Evolutionary conservation across 2,113 vertebrate genomes (phyloP).

Genomic region (Tetraodon nigroviridis): DNA sequence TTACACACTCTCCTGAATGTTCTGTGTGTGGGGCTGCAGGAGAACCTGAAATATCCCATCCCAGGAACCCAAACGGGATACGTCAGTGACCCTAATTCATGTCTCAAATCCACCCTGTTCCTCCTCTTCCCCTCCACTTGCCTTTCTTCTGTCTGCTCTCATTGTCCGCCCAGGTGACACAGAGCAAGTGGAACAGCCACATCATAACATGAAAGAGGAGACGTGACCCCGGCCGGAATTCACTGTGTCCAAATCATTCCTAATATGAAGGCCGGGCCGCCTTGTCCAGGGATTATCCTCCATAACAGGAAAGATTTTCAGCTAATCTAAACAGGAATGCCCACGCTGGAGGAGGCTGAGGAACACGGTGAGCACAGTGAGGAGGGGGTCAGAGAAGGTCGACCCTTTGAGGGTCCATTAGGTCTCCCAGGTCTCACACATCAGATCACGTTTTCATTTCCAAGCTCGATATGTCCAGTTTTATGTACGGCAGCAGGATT

Average conservation of each 20-base stretch:
- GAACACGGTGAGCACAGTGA: conserved; percentile 57
- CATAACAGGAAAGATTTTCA: conserved; percentile 73
- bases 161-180: conserved; percentile 30
- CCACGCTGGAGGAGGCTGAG: conserved; percentile 63
- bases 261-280: conserved; percentile 59
- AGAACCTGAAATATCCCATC: conserved; percentile 52
- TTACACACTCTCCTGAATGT: conserved; percentile 39
- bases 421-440: too few relatives aligned
- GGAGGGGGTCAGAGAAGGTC: too few relatives aligned
- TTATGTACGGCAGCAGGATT: too few relatives aligned
- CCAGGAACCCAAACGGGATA: conserved; percentile 33
- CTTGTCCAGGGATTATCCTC: conserved; percentile 68
- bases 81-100: conserved; percentile 55
- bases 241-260: conserved; percentile 63
- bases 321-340: conserved; percentile 76
- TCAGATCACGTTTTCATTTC: not conserved
- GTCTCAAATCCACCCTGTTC: conserved; percentile 45
- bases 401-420: too few relatives aligned
- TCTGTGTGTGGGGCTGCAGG: conserved; percentile 27
- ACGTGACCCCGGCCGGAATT: conserved; percentile 61
- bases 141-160: conserved; percentile 40
- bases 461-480: not conserved
- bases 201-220: conserved; percentile 58
- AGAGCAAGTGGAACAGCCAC: conserved; percentile 55
- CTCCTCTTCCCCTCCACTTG: conserved; percentile 10